A percentile compares a stretch with the other conserved stretches of the same genome.
Evolutionary conservation across 2,797 vertebrate genomes (phyloP).

Genomic region (Galago senegalensis): DNA sequence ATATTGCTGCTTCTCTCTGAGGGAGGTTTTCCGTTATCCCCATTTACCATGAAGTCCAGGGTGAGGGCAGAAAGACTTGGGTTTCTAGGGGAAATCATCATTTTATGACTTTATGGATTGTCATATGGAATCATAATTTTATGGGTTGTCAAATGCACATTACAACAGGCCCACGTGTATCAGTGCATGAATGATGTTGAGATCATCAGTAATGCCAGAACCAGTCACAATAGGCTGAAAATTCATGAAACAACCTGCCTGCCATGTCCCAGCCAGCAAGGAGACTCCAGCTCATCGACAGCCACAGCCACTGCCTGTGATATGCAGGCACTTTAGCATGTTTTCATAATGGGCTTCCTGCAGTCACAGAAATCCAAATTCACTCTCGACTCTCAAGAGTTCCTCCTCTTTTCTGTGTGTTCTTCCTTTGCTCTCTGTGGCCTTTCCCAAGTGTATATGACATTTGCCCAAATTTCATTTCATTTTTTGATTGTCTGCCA

Average conservation of each 20-base stretch:
- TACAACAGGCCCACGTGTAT: conserved; percentile 41
- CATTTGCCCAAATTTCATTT: conserved; percentile 80
- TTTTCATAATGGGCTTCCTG: not conserved
- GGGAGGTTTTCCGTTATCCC: conserved; percentile 80
- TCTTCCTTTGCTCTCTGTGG: conserved; percentile 19
- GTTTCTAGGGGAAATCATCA: conserved; percentile 80
- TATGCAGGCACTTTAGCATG: not conserved
- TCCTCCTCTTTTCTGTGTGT: not conserved
- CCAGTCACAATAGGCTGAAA: not conserved
- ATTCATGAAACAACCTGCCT: conserved; percentile 7
- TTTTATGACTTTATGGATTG: conserved; percentile 73
- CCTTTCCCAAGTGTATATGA: conserved; percentile 68
- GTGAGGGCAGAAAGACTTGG: conserved; percentile 74
- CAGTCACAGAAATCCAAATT: conserved; percentile 10
- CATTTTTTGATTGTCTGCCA: conserved; percentile 76
- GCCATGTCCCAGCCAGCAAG: not conserved
- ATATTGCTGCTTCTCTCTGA: conserved; percentile 67
- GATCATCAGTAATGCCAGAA: conserved; percentile 55
- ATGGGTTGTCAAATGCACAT: conserved; percentile 66
- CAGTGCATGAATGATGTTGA: conserved; percentile 52
- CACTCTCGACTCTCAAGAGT: not conserved
- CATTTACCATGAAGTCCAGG: conserved; percentile 77
- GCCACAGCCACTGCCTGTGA: not conserved
- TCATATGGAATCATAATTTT: conserved; percentile 28
- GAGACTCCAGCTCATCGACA: not conserved